phyloP scores from a whole-genome alignment of 2,797 vertebrate genomes.

The Chelon auratus region DNA sequence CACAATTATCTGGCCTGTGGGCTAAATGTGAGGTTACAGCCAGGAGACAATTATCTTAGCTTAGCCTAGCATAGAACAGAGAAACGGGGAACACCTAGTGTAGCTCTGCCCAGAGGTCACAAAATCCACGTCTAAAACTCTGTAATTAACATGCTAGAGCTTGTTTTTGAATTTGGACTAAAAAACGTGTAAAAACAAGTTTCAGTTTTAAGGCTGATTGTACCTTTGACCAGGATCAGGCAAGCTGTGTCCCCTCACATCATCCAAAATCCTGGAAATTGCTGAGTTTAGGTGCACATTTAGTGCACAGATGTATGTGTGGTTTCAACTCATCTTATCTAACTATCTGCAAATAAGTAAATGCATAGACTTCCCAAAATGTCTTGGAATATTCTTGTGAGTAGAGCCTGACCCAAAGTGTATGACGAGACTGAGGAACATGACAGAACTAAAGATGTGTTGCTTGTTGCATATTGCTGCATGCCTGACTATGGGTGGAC shows the following conservation, averaged over 20 bases:
- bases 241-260: not conserved
- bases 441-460: conserved; percentile 46
- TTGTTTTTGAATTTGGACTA: conserved; percentile 1
- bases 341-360: not conserved
- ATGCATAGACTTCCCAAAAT: not conserved
- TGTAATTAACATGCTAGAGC: not conserved
- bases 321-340: not conserved
- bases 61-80: not conserved
- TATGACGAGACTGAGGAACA: conserved; percentile 25
- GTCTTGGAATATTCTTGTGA: not conserved
- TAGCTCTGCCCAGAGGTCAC: not conserved
- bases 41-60: not conserved
- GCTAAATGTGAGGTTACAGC: not conserved
- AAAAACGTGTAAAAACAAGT: not conserved
- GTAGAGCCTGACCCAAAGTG: not conserved
- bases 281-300: not conserved
- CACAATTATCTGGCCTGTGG: not conserved
- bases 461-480: conserved; percentile 57
- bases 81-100: not conserved
- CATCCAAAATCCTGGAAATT: no score
- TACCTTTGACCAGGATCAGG: not conserved
- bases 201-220: not conserved
- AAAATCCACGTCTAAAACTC: conserved; percentile 7
- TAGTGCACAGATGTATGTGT: not conserved
- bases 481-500: conserved; percentile 76